Evolutionary conservation across 2,888 invertebrate species (phyloP).

Genomic region (Drosophila greeni): DNA sequence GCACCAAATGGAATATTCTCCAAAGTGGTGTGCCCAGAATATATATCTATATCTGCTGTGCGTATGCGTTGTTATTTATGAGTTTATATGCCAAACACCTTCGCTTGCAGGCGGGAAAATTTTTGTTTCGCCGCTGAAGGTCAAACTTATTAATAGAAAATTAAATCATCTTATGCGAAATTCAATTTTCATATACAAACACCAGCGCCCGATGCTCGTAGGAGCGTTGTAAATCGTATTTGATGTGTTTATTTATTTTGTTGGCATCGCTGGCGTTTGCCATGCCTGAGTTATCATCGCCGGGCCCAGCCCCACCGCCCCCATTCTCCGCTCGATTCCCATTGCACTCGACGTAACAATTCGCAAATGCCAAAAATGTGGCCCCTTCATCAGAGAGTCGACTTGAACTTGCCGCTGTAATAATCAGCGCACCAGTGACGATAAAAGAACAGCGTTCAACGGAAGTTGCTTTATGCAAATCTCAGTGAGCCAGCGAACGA

Average conservation of each 20-base stretch:
- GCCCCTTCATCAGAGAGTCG: conserved; percentile 9
- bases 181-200: conserved; percentile 60
- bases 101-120: conserved; percentile 52
- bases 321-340: conserved; percentile 10
- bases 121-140: conserved; percentile 59
- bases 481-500: conserved; percentile 9
- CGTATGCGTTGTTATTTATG: conserved; percentile 32
- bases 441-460: conserved; percentile 45
- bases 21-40: conserved; percentile 24
- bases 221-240: conserved; percentile 52
- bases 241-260: conserved; percentile 58
- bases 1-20: conserved; percentile 31
- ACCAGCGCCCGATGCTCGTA: conserved; percentile 30
- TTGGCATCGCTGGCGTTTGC: conserved; percentile 37
- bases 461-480: conserved; percentile 52
- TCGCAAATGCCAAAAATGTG: conserved; percentile 42
- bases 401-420: conserved; percentile 17
- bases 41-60: conserved; percentile 18
- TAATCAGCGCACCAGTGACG: conserved; percentile 29
- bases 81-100: conserved; percentile 61
- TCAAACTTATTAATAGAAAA: conserved; percentile 73
- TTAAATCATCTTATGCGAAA: conserved; percentile 71
- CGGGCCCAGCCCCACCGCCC: background rate
- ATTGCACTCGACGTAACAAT: conserved; percentile 34
- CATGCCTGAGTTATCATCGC: conserved; percentile 36